Evolutionary conservation across 1,140 invertebrate species (phyloP), one percentile per base, ranked within the genome.

Genomic region (Diuraphis noxia): DNA sequence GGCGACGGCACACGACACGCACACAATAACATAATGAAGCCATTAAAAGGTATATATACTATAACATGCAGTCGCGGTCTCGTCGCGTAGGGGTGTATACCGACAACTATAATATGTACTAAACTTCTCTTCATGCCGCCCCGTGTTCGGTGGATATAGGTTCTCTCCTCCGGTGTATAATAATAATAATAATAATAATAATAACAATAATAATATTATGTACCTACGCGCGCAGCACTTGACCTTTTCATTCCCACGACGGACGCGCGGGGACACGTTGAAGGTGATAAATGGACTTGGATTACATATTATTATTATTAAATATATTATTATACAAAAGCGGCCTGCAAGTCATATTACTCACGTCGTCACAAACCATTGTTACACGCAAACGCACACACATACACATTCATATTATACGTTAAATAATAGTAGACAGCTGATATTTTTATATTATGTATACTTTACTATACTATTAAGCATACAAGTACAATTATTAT

Each of bases 161-260:
- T 84, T 21, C 79, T 81, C 40, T 84, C 9, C 79, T 81, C 40
- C 79, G 8, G 23, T 40, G 23, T 38, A 85, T 34, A 85, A 43
- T 85, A 85, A 34, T 40, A 40, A 40, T 81, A 72, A 85, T 34
- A 85, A 43, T 85, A 85, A 34, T 40, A 40, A 40, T 81, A 72
- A 81, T 30, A 81, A 38, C 30, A 72, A 38, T 81, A 81, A 81
- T 81, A 81, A 38, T 56, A 87, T 52, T 36, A 52, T 52, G 19
- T 21, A 41, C 63, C 8, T 63, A n/a, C 40, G 30, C 86, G 34
- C 72, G 34, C 23, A 41, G 72, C 85, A 87, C 85, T 90, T 81
- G 88, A 90, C 88, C 88, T 90, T 90, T 90, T 81, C 72, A 81
- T 90, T 90, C 88, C 72, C 88, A 90, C 77, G 72, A 49, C n/a